These are phyloP conservation scores for Forbesichthys agassizii DNA, from an alignment of 2,113 vertebrate genomes.

Conservation along the genomic window DNA sequence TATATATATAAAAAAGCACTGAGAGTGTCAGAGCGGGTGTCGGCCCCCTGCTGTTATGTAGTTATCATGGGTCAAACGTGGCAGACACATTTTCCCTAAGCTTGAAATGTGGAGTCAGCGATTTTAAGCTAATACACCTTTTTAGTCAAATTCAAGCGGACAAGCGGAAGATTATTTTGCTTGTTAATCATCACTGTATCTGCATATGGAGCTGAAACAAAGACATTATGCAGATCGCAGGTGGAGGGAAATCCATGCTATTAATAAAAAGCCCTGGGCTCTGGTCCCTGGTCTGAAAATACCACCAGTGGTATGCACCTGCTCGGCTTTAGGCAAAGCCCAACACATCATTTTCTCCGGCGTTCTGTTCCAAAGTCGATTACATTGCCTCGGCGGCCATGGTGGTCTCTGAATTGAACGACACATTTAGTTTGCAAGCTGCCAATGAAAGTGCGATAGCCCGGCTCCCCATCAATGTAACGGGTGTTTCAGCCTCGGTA, in stretches of 20 bases:
- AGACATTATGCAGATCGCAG: constrained; percentile 21
- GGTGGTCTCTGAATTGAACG: constrained; percentile 59
- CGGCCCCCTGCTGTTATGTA: too few species aligned
- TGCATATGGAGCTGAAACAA: too few species aligned
- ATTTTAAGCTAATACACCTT: too few species aligned
- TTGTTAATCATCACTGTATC: too few species aligned
- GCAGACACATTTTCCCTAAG: too few species aligned
- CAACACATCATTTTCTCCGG: constrained; percentile 65
- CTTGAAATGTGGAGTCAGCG: too few species aligned
- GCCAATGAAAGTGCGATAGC: constrained; percentile 65
- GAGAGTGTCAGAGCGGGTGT: too few species aligned
- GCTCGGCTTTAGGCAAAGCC: constrained; percentile 52
- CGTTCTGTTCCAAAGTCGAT: constrained; percentile 71
- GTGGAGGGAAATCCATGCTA: too few species aligned
- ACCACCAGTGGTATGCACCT: constrained; percentile 52
- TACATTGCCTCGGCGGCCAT: constrained; percentile 54
- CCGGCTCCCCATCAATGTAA: constrained; percentile 42
- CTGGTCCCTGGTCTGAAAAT: constrained; percentile 46
- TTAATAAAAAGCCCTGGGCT: constrained; percentile 38
- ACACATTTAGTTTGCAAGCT: constrained; percentile 62
- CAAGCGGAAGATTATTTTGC: too few species aligned
- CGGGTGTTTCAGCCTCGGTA: constrained; percentile 63
- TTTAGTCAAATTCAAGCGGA: too few species aligned
- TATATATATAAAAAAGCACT: too few species aligned
- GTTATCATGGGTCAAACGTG: too few species aligned